Evolutionary conservation across 2,113 vertebrate species (phyloP), one percentile per base, ranked within the genome.

Genomic region (Trichomycterus rosablanca): DNA sequence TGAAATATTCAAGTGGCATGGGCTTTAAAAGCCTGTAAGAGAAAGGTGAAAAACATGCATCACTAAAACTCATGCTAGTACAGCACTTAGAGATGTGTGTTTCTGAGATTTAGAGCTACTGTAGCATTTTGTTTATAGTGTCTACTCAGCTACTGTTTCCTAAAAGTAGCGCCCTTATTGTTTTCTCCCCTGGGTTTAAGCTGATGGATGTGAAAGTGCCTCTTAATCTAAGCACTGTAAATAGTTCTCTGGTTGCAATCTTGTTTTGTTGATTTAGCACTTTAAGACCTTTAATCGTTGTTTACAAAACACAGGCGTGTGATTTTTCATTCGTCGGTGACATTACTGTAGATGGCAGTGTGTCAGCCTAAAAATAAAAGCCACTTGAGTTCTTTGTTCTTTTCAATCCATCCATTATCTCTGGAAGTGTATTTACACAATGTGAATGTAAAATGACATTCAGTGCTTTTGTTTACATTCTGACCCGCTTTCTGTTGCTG

Each of bases 221-320:
- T 57, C 18, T 37, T 48, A n/a, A 57, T 32, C 28, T 48, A 37
- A 32, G 43, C 24, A 40, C 37, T 8, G 16, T 34, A 18, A 35
- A 30, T 24, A 54, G 39, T 55, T 59, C 58, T 62, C 12, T 37
- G 43, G 4, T 39, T 2, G 7, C 19, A 10, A 1, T 35, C 22
- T 49, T 59, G 26, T 26, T 35, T 46, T 68, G 32, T 53, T 15
- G 34, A 3, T 22, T 14, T 45, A 1, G 19, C 6, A 16, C 34
- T 12, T 40, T 53, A 32, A 63, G 11, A 23, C 32, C 24, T 65
- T 65, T 59, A 63, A 50, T 64, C 40, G 50, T 24, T 51, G 34
- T 59, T 66, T 67, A 46, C 39, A 42, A 42, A 64, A 52, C 67
- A 60, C 44, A 23, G 39, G 49, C 1, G 40, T 64, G 49, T 59